A percentile compares a stretch with the other conserved stretches of the same genome.
phyloP scores from a whole-genome alignment of 2,888 invertebrate species.

The Epistrophe grossulariae region DNA sequence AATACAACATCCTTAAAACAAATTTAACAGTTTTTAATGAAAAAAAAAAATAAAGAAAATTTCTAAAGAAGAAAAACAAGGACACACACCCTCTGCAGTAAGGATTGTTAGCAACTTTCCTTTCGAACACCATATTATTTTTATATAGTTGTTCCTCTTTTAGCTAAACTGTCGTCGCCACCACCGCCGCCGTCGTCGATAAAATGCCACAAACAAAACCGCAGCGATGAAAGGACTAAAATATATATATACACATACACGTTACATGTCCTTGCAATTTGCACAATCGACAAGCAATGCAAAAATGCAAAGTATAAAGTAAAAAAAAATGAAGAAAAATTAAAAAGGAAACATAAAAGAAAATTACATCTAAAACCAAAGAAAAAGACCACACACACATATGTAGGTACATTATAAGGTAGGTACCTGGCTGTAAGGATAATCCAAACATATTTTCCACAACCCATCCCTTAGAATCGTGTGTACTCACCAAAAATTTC shows the following conservation, averaged over 20 bases:
- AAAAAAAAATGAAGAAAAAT: conserved; percentile 12
- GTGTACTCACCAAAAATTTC: background rate
- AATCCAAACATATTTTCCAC: conserved; percentile 63
- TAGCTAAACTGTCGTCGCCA: background rate
- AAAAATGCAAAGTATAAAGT: background rate
- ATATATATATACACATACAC: background rate
- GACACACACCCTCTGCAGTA: conserved; percentile 41
- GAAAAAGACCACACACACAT: conserved; percentile 39
- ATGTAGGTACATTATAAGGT: background rate
- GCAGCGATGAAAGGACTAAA: background rate
- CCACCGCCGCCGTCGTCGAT: background rate
- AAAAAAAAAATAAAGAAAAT: conserved; percentile 24
- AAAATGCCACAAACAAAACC: conserved; percentile 51
- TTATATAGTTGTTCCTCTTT: background rate
- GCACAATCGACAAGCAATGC: conserved; percentile 63
- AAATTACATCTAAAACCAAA: conserved; percentile 59
- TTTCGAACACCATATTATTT: conserved; percentile 13
- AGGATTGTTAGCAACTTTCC: conserved; percentile 50
- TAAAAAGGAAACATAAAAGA: conserved; percentile 55
- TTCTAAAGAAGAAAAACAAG: conserved; percentile 14
- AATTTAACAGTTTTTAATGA: conserved; percentile 51
- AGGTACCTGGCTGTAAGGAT: conserved; percentile 29
- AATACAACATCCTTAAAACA: conserved; percentile 54
- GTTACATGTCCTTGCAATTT: conserved; percentile 66
- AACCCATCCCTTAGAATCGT: background rate